Percentiles rank a stretch among this genome's conserved stretches.
These are phyloP conservation scores for Pangasius krempfi DNA, from an alignment of 2,797 vertebrate genomes.

Conservation along the genomic window DNA sequence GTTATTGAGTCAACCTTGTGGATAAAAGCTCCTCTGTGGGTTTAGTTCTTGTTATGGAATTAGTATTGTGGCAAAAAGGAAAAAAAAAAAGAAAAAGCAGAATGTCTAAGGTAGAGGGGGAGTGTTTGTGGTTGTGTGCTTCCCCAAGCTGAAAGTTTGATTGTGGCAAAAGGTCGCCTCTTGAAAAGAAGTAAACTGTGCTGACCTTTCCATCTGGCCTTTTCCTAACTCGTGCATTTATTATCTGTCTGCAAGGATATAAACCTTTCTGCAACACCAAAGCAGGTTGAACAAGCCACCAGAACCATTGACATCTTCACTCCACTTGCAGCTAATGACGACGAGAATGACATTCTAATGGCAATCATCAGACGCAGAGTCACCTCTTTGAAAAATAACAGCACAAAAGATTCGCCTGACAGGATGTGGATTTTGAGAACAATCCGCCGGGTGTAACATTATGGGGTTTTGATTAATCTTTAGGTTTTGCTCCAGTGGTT, in stretches of 20 bases:
- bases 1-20: slow-evolving; percentile 13
- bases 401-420: background rate
- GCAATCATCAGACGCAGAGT: background rate
- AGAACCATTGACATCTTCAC: slow-evolving; percentile 12
- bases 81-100: slow-evolving; percentile 46
- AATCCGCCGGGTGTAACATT: background rate
- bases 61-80: slow-evolving; percentile 22
- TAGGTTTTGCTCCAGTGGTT: slow-evolving; percentile 7
- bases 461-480: slow-evolving; percentile 16
- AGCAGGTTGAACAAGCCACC: slow-evolving; percentile 11
- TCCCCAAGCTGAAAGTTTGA: slow-evolving; percentile 48
- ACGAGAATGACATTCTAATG: slow-evolving; percentile 10
- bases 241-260: slow-evolving; percentile 1
- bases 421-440: background rate
- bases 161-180: slow-evolving; percentile 56
- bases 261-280: slow-evolving; percentile 36
- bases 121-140: background rate
- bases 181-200: slow-evolving; percentile 53
- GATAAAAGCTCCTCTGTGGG: background rate
- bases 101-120: slow-evolving; percentile 16
- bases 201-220: slow-evolving; percentile 55
- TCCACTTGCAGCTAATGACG: slow-evolving; percentile 41
- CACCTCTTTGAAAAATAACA: background rate
- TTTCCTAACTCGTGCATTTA: slow-evolving; percentile 49
- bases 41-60: slow-evolving; percentile 36